Conservation (phyloP, 2,888 invertebrate species). For the Erpobdella octoculata region DNA sequence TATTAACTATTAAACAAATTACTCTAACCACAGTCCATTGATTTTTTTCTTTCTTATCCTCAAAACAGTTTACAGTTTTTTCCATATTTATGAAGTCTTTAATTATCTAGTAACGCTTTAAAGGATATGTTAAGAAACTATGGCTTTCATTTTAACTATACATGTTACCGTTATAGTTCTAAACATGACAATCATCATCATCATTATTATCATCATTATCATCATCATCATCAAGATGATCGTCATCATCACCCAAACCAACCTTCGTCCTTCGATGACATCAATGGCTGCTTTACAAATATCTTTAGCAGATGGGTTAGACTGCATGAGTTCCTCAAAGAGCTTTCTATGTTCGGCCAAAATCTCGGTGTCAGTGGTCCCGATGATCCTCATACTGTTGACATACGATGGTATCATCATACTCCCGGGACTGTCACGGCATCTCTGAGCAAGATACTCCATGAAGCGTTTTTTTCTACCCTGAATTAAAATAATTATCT, state of each 20-base stretch:
- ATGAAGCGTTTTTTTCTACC: neutral
- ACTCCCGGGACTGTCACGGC: neutral
- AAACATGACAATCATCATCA: neutral
- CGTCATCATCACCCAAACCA: neutral
- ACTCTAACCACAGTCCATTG: too few species aligned
- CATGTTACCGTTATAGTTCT: neutral
- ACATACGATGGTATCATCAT: neutral
- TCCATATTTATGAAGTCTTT: too few species aligned
- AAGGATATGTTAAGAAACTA: too few species aligned
- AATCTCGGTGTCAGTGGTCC: constrained; percentile 32
- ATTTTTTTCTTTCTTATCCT: too few species aligned
- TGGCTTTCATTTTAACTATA: neutral
- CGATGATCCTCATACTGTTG: constrained; percentile 35
- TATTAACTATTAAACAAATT: too few species aligned
- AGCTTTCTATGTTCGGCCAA: constrained; percentile 37
- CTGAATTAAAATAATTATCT: too few species aligned
- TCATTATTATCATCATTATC: neutral
- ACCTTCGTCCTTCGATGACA: constrained; percentile 44
- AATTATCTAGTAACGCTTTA: too few species aligned
- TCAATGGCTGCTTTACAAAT: constrained; percentile 38
- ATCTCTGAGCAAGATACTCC: constrained; percentile 6
- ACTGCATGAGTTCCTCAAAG: constrained; percentile 35
- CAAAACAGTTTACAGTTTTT: too few species aligned
- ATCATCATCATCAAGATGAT: neutral
- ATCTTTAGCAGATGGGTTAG: constrained; percentile 37